Base-by-base conservation (phyloP, 2,797 vertebrate species). In the Pangasius larnaudii region DNA sequence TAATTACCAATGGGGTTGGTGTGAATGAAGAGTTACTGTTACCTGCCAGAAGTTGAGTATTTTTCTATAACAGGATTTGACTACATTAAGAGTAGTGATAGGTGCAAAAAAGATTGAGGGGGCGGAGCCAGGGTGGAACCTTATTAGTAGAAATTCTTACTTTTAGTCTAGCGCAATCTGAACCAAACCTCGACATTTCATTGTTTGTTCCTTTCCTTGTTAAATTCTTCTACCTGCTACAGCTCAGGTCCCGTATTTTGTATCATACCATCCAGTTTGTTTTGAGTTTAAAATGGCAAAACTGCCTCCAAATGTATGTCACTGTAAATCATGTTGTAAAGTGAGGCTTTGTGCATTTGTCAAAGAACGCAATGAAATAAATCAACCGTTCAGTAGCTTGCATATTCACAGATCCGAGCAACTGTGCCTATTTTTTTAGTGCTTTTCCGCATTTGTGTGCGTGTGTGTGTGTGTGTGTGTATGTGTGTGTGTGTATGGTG, bases 401-500 rank as follows among this genome's bases (percentile, higher is more conserved):
- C 39, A 5, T 46, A 49, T 82, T 61, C 19, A 49, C 80, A 63
- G 27, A 63, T 49, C 59, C 0, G 80, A 82, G 58, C 59, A 84
- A 69, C n/a, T 24, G 61, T 3, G 63, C 69, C 46, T 67, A 22
- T 67, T 63, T 67, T 30, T 84, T 67, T 51, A 1, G 46, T 24
- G 51, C n/a, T 56, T 80, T 33, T 82, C 39, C 16, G 74, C 51
- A 46, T 51, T 46, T 56, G 42, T n/a, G 22, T 24, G 30, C 39
- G 69, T 46, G 74, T 72, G 33, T 24, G n/a, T 79, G 78, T 22
- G 53, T n/a, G 42, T 78, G 49, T 51, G 75, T 78, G 75, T 78
- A 49, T 75, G 49, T 78, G 49, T 77, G 46, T 36, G 27, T 51
- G 3, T 13, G 2, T 49, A 42, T 30, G 51, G 24, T 53, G 24